phyloP scores from a whole-genome alignment of 2,888 invertebrate genomes.

The Neoaliturus tenellus region DNA sequence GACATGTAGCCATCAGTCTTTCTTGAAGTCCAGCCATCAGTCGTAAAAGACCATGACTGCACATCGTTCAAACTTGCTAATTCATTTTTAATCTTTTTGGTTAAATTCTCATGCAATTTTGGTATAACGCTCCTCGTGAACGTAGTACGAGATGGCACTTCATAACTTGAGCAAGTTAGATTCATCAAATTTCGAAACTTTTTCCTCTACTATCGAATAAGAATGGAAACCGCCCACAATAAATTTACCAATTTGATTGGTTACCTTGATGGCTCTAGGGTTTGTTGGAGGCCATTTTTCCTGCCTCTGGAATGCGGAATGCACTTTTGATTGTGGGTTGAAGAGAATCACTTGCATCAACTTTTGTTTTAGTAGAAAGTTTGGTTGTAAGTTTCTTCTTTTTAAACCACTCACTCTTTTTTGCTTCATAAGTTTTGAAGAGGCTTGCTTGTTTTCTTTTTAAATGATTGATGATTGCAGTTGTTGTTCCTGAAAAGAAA shows the following conservation, averaged over 20 bases:
- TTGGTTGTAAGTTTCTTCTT: too few species aligned
- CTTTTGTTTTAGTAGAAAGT: too few species aligned
- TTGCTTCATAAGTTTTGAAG: too few species aligned
- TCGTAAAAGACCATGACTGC: not conserved
- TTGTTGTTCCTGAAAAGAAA: too few species aligned
- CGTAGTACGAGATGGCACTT: not conserved
- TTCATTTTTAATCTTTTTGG: not conserved
- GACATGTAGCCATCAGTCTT: not conserved
- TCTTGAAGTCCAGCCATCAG: not conserved
- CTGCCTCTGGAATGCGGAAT: too few species aligned
- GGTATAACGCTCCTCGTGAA: not conserved
- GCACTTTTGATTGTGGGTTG: too few species aligned
- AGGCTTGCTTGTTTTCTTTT: too few species aligned
- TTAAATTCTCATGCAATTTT: not conserved
- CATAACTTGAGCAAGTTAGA: not conserved
- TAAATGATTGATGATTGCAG: too few species aligned
- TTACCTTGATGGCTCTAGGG: not conserved
- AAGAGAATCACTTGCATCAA: too few species aligned
- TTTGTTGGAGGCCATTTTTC: too few species aligned
- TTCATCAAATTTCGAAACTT: not conserved
- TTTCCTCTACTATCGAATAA: not conserved
- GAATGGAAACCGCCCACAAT: not conserved
- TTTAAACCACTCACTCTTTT: too few species aligned
- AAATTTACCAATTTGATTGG: not conserved
- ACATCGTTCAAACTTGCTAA: not conserved